phyloP scores from a whole-genome alignment of 2,113 vertebrate species.

The Pionites leucogaster region DNA sequence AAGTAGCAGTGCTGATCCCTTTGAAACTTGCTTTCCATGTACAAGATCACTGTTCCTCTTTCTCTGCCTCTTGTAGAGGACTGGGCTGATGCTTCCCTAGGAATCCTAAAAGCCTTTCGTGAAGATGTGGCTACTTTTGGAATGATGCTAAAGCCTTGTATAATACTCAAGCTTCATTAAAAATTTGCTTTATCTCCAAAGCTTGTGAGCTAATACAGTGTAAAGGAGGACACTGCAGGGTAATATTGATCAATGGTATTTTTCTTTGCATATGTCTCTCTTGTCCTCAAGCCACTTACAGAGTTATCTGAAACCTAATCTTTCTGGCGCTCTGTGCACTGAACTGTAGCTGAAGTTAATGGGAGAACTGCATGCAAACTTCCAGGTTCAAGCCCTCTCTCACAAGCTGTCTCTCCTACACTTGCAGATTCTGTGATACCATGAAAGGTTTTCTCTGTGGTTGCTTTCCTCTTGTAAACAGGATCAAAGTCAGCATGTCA shows the following conservation, averaged over 20 bases:
- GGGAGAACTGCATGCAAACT: neutral
- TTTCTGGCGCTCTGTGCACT: neutral
- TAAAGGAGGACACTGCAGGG: neutral
- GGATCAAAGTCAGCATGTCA: constrained; percentile 47
- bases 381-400: constrained; percentile 45
- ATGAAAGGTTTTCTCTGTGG: neutral
- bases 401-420: neutral
- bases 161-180: neutral
- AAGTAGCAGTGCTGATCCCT: neutral
- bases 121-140: neutral
- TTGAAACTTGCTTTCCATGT: neutral
- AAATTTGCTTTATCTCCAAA: neutral
- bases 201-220: neutral
- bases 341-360: constrained; percentile 36
- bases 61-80: neutral
- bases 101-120: neutral
- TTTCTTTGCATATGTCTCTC: neutral
- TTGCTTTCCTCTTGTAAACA: constrained; percentile 49
- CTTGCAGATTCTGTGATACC: constrained; percentile 40
- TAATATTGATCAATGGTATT: neutral
- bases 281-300: neutral
- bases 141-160: neutral
- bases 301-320: neutral
- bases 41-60: neutral
- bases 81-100: neutral